These are phyloP conservation scores for Rhingia campestris DNA, from an alignment of 2,888 invertebrate genomes.

Conservation along the genomic window DNA sequence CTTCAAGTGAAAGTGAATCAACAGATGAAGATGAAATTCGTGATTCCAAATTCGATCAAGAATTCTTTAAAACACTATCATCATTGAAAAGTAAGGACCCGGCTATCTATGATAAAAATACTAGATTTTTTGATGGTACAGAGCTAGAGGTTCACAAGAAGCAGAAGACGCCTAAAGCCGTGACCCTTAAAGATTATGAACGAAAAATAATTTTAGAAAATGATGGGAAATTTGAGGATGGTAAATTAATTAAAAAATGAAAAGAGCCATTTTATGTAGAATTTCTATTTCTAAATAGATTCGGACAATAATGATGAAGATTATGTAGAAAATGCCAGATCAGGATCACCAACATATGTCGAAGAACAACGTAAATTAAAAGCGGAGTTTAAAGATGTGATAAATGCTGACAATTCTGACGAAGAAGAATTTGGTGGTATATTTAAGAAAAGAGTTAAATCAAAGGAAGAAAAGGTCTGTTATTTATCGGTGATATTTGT, in stretches of 20 bases:
- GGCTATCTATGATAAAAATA: slow-evolving; percentile 91
- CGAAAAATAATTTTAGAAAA: slow-evolving; percentile 88
- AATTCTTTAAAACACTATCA: slow-evolving; percentile 93
- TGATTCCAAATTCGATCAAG: slow-evolving; percentile 86
- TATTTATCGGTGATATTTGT: not conserved
- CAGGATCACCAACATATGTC: slow-evolving; percentile 84
- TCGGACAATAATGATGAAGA: slow-evolving; percentile 74
- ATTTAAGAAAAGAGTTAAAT: slow-evolving; percentile 84
- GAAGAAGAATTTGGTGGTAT: slow-evolving; percentile 85
- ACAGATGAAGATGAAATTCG: slow-evolving; percentile 79
- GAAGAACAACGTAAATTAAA: slow-evolving; percentile 88
- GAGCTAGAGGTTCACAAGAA: slow-evolving; percentile 75
- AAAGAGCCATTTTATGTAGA: not conserved
- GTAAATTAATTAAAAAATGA: slow-evolving; percentile 67
- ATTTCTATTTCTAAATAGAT: slow-evolving; percentile 68
- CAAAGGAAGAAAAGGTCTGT: slow-evolving; percentile 83
- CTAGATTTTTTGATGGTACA: slow-evolving; percentile 87
- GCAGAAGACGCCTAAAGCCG: slow-evolving; percentile 83
- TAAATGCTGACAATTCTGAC: slow-evolving; percentile 83
- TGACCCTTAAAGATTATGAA: slow-evolving; percentile 91
- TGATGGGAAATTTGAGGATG: slow-evolving; percentile 85
- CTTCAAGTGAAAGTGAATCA: slow-evolving; percentile 79
- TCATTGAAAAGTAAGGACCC: slow-evolving; percentile 95
- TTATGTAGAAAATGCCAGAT: slow-evolving; percentile 75
- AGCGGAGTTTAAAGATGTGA: slow-evolving; percentile 85